Evolutionary conservation across 2,888 invertebrate genomes (phyloP).

Genomic region (Chirona hameri): DNA sequence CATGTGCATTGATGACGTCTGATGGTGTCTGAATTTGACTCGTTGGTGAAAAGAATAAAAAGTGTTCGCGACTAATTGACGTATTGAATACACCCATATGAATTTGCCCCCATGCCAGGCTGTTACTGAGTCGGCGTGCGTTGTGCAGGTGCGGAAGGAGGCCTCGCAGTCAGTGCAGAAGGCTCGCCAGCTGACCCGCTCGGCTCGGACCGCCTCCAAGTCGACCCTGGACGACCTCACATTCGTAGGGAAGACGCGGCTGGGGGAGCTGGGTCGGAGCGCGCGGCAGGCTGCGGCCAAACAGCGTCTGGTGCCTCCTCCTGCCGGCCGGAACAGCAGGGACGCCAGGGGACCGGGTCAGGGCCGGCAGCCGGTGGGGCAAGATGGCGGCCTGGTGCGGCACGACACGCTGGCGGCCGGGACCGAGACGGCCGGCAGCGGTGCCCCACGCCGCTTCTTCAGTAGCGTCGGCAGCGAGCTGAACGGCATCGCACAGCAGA

Average conservation of each 20-base stretch:
- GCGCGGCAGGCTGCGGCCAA: conserved; percentile 80
- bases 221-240: conserved; percentile 83
- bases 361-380: not conserved
- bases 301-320: not conserved
- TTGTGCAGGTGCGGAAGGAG: conserved; percentile 68
- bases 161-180: conserved; percentile 77
- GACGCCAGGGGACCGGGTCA: not conserved
- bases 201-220: conserved; percentile 68
- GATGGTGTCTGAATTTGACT: no score
- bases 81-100: no score
- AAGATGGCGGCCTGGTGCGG: not conserved
- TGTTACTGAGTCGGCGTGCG: no score
- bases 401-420: conserved; percentile 72
- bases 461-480: conserved; percentile 87
- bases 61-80: no score
- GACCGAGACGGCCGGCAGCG: conserved; percentile 65
- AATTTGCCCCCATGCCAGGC: no score
- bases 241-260: conserved; percentile 76
- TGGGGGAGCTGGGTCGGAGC: conserved; percentile 84
- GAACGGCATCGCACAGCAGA: conserved; percentile 87
- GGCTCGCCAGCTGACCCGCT: conserved; percentile 79
- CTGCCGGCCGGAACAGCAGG: no score
- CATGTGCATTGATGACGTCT: no score
- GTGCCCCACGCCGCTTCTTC: conserved; percentile 65
- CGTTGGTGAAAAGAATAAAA: no score